Conservation (phyloP, 2,888 invertebrate genomes). For the Caradrina clavipalpis region DNA sequence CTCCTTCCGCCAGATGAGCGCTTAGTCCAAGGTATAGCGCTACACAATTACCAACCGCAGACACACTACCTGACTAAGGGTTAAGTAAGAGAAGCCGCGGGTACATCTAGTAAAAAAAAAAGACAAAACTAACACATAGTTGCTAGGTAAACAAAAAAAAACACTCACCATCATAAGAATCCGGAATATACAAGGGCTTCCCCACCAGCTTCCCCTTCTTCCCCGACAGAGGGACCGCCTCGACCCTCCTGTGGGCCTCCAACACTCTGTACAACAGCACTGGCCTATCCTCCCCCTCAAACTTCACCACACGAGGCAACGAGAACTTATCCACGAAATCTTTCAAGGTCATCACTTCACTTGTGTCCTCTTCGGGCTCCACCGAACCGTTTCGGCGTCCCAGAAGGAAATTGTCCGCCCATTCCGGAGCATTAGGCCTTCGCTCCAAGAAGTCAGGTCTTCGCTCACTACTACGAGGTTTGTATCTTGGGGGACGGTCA, state of each 20-base stretch:
- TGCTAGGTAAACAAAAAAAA: neutral
- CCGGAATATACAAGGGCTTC: constrained; percentile 92
- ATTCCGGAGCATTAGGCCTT: constrained; percentile 81
- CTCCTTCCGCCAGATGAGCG: too few relatives aligned
- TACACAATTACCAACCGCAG: too few relatives aligned
- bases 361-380: constrained; percentile 85
- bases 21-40: too few relatives aligned
- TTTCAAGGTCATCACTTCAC: constrained; percentile 88
- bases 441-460: constrained; percentile 86
- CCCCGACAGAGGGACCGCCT: constrained; percentile 91
- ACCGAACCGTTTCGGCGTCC: constrained; percentile 84
- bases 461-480: constrained; percentile 87
- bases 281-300: constrained; percentile 90
- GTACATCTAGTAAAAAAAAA: too few relatives aligned
- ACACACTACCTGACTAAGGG: too few relatives aligned
- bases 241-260: constrained; percentile 92
- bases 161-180: constrained; percentile 92
- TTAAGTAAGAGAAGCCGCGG: too few relatives aligned
- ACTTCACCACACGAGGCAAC: constrained; percentile 91
- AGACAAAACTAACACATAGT: too few relatives aligned
- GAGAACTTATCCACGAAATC: constrained; percentile 92
- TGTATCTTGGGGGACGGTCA: constrained; percentile 86
- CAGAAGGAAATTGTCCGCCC: constrained; percentile 87
- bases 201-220: constrained; percentile 91
- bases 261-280: constrained; percentile 92